Evolutionary conservation across 2,888 invertebrate species (phyloP).

Genomic region (Beris chalybata): DNA sequence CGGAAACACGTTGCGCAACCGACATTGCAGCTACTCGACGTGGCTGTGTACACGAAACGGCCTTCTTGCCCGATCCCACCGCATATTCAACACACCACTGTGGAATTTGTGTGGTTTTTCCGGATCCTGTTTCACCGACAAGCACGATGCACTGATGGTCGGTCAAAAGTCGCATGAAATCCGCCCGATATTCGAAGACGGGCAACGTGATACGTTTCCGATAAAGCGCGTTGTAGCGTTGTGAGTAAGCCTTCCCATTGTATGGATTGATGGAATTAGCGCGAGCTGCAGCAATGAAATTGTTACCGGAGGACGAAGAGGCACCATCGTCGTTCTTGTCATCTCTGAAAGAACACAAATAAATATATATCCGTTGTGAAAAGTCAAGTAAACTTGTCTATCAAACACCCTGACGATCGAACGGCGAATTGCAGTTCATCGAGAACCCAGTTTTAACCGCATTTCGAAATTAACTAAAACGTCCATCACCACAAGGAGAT

Average conservation of each 20-base stretch:
- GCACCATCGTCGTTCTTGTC: constrained; percentile 42
- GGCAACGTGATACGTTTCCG: constrained; percentile 89
- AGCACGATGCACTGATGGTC: constrained; percentile 93
- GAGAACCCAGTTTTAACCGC: too few relatives aligned
- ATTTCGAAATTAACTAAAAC: too few relatives aligned
- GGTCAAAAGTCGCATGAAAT: constrained; percentile 92
- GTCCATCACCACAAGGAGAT: too few relatives aligned
- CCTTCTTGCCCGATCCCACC: constrained; percentile 66
- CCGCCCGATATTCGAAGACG: constrained; percentile 96
- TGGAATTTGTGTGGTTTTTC: constrained; percentile 99
- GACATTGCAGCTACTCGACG: constrained; percentile 99
- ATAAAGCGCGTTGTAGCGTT: constrained; percentile 84
- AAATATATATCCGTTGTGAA: background rate
- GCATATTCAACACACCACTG: constrained; percentile 90
- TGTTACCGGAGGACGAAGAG: constrained; percentile 50
- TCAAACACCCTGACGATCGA: too few relatives aligned
- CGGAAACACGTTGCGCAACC: constrained; percentile 97
- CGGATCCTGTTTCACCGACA: constrained; percentile 99
- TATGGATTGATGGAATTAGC: constrained; percentile 69
- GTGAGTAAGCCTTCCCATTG: constrained; percentile 81
- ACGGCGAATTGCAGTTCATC: too few relatives aligned
- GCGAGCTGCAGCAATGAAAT: constrained; percentile 48
- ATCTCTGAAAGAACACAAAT: constrained; percentile 14
- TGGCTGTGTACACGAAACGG: constrained; percentile 95
- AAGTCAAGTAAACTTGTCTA: background rate